Base-by-base conservation (phyloP, 92 coral and sea anemone genomes). In the Parazoanthus swiftii region DNA sequence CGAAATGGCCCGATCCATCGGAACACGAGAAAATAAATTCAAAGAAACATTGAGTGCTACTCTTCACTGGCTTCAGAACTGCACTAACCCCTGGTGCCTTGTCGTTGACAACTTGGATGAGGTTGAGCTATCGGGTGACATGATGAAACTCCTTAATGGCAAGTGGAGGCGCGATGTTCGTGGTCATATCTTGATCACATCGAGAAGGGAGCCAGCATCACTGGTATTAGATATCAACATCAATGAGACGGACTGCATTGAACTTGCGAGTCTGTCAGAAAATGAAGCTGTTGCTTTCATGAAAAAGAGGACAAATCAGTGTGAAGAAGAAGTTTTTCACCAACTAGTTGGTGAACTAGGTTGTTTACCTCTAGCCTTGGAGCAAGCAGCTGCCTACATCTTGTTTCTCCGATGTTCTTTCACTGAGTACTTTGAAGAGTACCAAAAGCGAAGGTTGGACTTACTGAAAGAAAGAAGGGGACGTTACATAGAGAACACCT, bases 371-470 rank as follows among this genome's bases (percentile, higher is more conserved):
- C 80, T 96, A 59, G 98, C 98, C 5, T 88, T 95, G 15, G 98
- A 95, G 63, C 98, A 95, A 91, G 96, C 98, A 21, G 93, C 91
- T 42, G 98, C 98, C 29, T 94, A 91, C 63, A 94, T 96, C 59
- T 48, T 88, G 70, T 48, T 75, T 21, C 88, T 82, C 23, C 54
- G 42, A 1, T 75, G 89, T 50, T 38, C 91, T 13, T 90, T 96
- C 58, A 90, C 92, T 2, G 84, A 81, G 43, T 96, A 96, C 79
- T 29, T 91, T n/a, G 85, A 88, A 51, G 73, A 95, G 81, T 96
- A 91, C 90, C 80, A 90, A 58, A 88, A 94, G 48, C 91, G 86
- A 63, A 89, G 74, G 43, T 48, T 96, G 16, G 37, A 78, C 65
- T 88, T 93, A 9, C 88, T 96, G 81, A 90, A 93, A 81, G 78